A percentile compares a stretch with the other conserved stretches of the same genome.
Conservation (phyloP, 1,140 invertebrate species). For the Harpegnathos saltator region DNA sequence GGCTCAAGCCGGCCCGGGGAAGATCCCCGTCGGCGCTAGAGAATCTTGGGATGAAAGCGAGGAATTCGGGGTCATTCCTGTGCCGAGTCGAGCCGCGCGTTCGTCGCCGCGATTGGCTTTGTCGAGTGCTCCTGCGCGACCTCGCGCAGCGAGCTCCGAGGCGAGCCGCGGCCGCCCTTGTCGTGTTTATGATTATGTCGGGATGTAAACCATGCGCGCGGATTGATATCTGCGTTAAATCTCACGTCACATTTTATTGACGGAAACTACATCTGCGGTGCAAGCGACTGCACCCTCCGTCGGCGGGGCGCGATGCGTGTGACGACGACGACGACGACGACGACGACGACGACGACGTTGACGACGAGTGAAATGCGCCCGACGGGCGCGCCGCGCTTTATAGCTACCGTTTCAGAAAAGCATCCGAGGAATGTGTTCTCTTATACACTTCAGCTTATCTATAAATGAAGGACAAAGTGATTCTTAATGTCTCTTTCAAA, state of each 20-base stretch:
- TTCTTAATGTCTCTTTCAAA: too few species aligned
- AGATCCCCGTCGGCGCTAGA: conserved; percentile 24
- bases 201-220: neutral
- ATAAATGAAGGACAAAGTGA: too few species aligned
- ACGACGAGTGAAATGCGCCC: too few species aligned
- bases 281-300: neutral
- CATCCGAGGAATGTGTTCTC: too few species aligned
- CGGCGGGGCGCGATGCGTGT: neutral
- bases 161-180: neutral
- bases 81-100: conserved; percentile 29
- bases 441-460: too few species aligned
- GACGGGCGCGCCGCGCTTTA: too few species aligned
- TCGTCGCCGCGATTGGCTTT: neutral
- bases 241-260: neutral
- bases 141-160: neutral
- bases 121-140: neutral
- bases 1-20: conserved; percentile 28
- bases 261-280: neutral
- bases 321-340: too few species aligned
- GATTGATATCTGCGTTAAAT: neutral
- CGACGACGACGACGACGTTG: too few species aligned
- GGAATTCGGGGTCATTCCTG: conserved; percentile 64
- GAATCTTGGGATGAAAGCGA: conserved; percentile 60
- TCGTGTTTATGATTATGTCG: conserved; percentile 1
- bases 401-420: too few species aligned